Percentiles rank a stretch among this genome's conserved stretches.
Conservation (phyloP, 2,888 invertebrate species). For the Agonopterix arenella region DNA sequence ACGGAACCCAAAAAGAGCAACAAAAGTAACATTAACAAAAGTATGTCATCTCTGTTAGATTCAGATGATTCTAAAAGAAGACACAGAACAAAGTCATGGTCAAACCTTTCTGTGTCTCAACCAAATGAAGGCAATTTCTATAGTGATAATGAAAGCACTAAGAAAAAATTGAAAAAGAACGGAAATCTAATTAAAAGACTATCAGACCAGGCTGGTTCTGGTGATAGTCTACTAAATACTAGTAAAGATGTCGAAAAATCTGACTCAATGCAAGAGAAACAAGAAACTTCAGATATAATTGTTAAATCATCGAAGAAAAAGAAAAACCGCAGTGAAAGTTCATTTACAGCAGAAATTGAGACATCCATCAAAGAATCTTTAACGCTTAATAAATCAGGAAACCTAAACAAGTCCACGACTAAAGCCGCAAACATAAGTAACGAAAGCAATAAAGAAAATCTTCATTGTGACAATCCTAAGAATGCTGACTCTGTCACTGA, state of each 20-base stretch:
- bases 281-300: conserved; percentile 2
- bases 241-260: neutral
- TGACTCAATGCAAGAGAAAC: conserved; percentile 1
- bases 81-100: conserved; percentile 53
- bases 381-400: neutral
- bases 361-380: neutral
- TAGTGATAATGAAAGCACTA: conserved; percentile 43
- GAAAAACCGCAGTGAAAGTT: conserved; percentile 13
- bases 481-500: conserved; percentile 16
- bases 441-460: conserved; percentile 13
- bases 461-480: neutral
- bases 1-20: conserved; percentile 19
- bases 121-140: conserved; percentile 26
- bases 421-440: conserved; percentile 4
- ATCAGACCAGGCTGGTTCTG: conserved; percentile 12
- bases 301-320: conserved; percentile 11
- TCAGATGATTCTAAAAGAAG: conserved; percentile 30
- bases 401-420: neutral
- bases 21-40: conserved; percentile 35
- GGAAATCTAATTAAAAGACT: conserved; percentile 6
- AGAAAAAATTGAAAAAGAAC: conserved; percentile 23
- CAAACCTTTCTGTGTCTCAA: conserved; percentile 23
- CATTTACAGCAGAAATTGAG: neutral
- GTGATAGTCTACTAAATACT: conserved; percentile 10
- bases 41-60: conserved; percentile 30